Percentiles rank a stretch among this genome's conserved stretches.
Conservation (phyloP, 1,140 invertebrate genomes). For the Centruroides sculpturatus region DNA sequence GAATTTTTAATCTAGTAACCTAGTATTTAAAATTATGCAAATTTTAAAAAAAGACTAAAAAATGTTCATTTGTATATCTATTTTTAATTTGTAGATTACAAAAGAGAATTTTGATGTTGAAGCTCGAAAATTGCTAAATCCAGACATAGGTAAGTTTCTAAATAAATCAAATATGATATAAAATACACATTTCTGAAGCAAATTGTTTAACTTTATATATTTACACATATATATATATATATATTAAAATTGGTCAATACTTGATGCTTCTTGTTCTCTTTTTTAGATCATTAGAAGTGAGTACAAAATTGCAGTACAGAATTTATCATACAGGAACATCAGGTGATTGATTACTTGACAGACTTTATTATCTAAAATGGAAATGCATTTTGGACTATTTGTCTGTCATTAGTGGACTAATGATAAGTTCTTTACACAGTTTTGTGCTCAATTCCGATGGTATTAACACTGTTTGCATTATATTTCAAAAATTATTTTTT, state of each 20-base stretch:
- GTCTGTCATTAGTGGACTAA: no score
- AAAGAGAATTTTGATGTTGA: slow-evolving; percentile 67
- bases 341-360: neutral
- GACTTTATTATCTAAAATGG: neutral
- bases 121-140: slow-evolving; percentile 47
- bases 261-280: neutral
- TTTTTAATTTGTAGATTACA: slow-evolving; percentile 32
- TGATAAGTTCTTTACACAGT: no score
- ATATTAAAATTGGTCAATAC: neutral
- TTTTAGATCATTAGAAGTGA: neutral
- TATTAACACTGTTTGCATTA: no score
- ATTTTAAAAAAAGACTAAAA: neutral
- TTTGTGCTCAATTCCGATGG: no score
- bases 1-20: no score
- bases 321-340: neutral
- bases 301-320: neutral
- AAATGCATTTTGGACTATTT: no score
- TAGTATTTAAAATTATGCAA: no score
- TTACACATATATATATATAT: slow-evolving; percentile 13
- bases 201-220: neutral
- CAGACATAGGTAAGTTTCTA: slow-evolving; percentile 37
- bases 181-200: neutral
- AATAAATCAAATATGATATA: no score
- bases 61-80: neutral
- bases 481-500: no score